Conservation (phyloP, 2,888 invertebrate species). For the Microctonus aethiopoides region DNA sequence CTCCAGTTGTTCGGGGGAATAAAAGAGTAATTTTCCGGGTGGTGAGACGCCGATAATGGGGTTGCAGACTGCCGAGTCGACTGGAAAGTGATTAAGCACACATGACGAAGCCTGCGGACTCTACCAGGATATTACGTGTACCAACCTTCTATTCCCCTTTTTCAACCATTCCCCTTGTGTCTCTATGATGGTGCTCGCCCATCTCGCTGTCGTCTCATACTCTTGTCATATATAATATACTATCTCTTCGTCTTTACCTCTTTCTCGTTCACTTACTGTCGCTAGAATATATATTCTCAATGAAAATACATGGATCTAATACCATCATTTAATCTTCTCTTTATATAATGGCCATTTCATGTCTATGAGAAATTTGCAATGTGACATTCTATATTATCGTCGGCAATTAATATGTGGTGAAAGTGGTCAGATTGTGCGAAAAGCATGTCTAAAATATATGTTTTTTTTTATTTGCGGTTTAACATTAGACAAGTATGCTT, state of each 20-base stretch:
- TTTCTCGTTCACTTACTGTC: slow-evolving; percentile 29
- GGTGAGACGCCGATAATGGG: slow-evolving; percentile 66
- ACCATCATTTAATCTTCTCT: slow-evolving; percentile 23
- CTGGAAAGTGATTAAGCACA: slow-evolving; percentile 67
- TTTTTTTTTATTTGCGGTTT: background rate
- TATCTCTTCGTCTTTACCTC: slow-evolving; percentile 25
- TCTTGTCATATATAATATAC: background rate
- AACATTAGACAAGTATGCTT: slow-evolving; percentile 41
- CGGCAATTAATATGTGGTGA: slow-evolving; percentile 6
- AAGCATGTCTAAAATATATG: slow-evolving; percentile 54
- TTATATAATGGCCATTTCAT: slow-evolving; percentile 4
- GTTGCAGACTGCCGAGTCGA: slow-evolving; percentile 66
- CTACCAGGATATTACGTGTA: slow-evolving; percentile 63
- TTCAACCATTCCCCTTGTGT: slow-evolving; percentile 30
- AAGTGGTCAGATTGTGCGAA: slow-evolving; percentile 60
- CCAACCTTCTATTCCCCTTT: background rate
- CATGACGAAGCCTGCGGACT: slow-evolving; percentile 64
- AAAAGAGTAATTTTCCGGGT: slow-evolving; percentile 67
- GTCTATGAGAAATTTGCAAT: background rate
- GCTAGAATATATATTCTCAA: slow-evolving; percentile 32
- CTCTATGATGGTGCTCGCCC: slow-evolving; percentile 23
- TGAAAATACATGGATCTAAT: background rate
- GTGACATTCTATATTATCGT: background rate
- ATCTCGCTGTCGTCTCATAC: background rate
- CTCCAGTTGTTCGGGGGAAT: slow-evolving; percentile 62